Evolutionary conservation across 2,113 vertebrate genomes (phyloP), one percentile per base, ranked within the genome.

Genomic region (Thryonomys swinderianus): DNA sequence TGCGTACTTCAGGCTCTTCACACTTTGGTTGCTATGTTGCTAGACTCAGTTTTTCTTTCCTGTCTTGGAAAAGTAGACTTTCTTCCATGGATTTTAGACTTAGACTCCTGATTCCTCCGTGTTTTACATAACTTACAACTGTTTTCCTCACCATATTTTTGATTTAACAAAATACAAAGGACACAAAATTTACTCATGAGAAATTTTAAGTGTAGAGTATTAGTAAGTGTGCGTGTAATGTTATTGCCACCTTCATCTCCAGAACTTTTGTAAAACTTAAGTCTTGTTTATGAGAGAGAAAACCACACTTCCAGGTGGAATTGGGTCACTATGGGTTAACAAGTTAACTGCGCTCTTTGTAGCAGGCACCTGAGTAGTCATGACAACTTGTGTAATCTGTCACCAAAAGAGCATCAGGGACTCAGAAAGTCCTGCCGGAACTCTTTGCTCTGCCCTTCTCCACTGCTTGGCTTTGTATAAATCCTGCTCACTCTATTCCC

Each of bases 21-120:
- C 74, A 71, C 42, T 12, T 45, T 42, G 53, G 51, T 71, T 69
- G 37, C 80, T 89, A 0, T 53, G 84, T 81, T 42, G 37, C 83
- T 23, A 25, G 89, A 62, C 20, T 69, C 84, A 40, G n/a, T 53
- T 69, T 94, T 91, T 86, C 74, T 87, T 71, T 69, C 25, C 37
- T 48, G 32, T 78, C 69, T 91, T 85, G 40, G 32, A 73, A 51
- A 86, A 78, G 16, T 48, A 62, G 76, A 67, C 25, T 71, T 87
- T 94, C 64, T 93, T 82, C 78, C 23, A 0, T 13, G 5, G 53
- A 25, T 88, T 86, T 94, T 93, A 84, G 74, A 87, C 55, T 42
- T 66, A 0, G 23, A 23, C 48, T 76, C 42, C 42, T 42, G 27
- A 81, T 66, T 95, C 86, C 51, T n/a, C 32, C 61, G 51, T 80